Percentiles rank a stretch among this genome's conserved stretches.
Evolutionary conservation across 2,888 invertebrate genomes (phyloP).

Genomic region (Cantharis nigra): DNA sequence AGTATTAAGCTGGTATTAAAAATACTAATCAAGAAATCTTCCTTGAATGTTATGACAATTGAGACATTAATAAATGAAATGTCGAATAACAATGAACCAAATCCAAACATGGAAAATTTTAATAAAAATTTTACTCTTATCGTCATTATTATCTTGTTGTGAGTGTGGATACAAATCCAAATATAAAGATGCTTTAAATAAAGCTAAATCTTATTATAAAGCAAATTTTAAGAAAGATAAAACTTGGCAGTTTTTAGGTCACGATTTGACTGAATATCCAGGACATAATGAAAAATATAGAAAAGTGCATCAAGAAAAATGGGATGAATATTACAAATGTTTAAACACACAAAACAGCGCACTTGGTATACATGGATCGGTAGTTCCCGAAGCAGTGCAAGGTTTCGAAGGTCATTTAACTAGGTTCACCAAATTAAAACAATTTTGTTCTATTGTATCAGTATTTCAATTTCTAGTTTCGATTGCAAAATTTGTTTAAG

Average conservation of each 20-base stretch:
- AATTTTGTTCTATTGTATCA: neutral
- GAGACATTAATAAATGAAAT: neutral
- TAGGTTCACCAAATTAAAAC: constrained; percentile 37
- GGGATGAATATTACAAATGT: constrained; percentile 63
- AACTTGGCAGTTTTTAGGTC: constrained; percentile 49
- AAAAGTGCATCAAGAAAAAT: constrained; percentile 53
- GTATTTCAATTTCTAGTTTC: constrained; percentile 47
- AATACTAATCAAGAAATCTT: neutral
- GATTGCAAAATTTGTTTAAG: constrained; percentile 61
- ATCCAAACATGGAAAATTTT: neutral
- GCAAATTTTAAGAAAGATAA: constrained; percentile 48
- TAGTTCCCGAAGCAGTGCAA: constrained; percentile 50
- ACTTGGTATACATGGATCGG: constrained; percentile 49
- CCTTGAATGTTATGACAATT: neutral
- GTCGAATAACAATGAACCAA: neutral
- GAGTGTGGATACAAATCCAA: constrained; percentile 18
- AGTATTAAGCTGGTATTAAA: neutral
- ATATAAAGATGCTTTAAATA: constrained; percentile 44
- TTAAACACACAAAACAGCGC: constrained; percentile 48
- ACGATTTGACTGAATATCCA: constrained; percentile 56
- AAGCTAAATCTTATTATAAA: constrained; percentile 49
- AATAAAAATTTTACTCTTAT: neutral
- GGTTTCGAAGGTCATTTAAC: constrained; percentile 58
- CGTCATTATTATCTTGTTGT: neutral
- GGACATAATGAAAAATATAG: constrained; percentile 52